These are phyloP conservation scores for Podilymbus podiceps DNA, from an alignment of 2,113 vertebrate genomes.

Conservation along the genomic window DNA sequence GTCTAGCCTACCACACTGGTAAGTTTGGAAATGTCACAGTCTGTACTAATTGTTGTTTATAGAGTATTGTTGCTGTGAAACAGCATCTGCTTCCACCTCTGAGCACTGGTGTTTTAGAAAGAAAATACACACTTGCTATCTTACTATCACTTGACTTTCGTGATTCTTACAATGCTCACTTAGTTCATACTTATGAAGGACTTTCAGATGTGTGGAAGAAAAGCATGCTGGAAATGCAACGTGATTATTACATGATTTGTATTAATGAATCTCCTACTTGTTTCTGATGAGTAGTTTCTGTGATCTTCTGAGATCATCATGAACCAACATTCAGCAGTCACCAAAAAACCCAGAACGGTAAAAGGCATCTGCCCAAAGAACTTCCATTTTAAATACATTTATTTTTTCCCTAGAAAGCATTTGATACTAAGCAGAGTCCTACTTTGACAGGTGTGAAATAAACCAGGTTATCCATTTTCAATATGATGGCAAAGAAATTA, in stretches of 20 bases:
- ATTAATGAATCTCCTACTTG: too few relatives aligned
- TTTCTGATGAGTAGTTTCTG: too few relatives aligned
- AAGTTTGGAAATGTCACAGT: not conserved
- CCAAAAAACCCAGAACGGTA: not conserved
- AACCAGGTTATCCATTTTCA: constrained; percentile 24
- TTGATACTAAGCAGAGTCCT: not conserved
- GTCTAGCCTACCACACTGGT: not conserved
- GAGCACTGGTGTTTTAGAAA: not conserved
- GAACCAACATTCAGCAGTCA: not conserved
- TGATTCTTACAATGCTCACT: not conserved
- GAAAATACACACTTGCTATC: not conserved
- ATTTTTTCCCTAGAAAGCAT: not conserved
- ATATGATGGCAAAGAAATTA: constrained; percentile 4
- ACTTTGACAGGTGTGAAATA: constrained; percentile 8
- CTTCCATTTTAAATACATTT: not conserved
- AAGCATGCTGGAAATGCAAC: not conserved
- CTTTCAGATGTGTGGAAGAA: not conserved
- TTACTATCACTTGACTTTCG: not conserved
- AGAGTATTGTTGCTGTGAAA: not conserved
- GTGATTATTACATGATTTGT: too few relatives aligned
- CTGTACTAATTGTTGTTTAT: not conserved
- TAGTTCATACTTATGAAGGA: not conserved
- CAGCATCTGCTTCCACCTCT: not conserved
- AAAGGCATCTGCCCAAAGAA: not conserved
- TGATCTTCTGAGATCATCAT: not conserved